Evolutionary conservation across 2,888 invertebrate species (phyloP), one percentile per base, ranked within the genome.

Genomic region (Zhengitettix transpicula): DNA sequence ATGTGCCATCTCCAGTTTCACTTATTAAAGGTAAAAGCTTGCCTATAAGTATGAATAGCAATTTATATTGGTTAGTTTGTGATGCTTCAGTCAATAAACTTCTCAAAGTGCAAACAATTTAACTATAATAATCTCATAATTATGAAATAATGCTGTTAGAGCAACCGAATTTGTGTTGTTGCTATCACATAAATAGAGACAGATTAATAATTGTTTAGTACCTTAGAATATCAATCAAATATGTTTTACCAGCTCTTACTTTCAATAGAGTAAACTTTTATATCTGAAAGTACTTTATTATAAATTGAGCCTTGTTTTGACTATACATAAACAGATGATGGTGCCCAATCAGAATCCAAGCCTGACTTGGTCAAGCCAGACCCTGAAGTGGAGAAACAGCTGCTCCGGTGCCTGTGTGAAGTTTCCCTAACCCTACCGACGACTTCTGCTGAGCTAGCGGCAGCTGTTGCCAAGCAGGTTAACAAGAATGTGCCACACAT

Each of bases 391-490:
- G 85, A 86, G 69, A 78, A 78, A 62, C 77, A 77, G 47, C 75
- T 89, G 40, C 70, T 89, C 55, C 78, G 80, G 67, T 79, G 81
- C 52, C 72, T 90, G 11, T 84, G 84, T 65, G 85, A 89, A 68
- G 81, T 79, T 40, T 78, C 81, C 1, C 73, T 87, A 5, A 81
- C 83, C 62, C 74, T 88, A 61, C 89, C 89, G 0, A 81, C 84
- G 55, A 82, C 83, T 56, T 85, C 87, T 0, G 77, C 77, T 5
- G 83, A 83, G 62, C 73, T 90, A 17, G 74, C 80, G 1, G 75
- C 78, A 63, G 78, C 77, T 61, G 79, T 78, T 61, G 77, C 73
- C 63, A 77, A 76, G 68, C 75, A 72, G 52, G 64, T 72, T 68
- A 74, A 65, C 75, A 74, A 65, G 74, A 75, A 57, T 75, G 77